Percentiles rank a stretch among this genome's conserved stretches.
phyloP scores from a whole-genome alignment of 2,888 invertebrate genomes.

The Ochropleura leucogaster region DNA sequence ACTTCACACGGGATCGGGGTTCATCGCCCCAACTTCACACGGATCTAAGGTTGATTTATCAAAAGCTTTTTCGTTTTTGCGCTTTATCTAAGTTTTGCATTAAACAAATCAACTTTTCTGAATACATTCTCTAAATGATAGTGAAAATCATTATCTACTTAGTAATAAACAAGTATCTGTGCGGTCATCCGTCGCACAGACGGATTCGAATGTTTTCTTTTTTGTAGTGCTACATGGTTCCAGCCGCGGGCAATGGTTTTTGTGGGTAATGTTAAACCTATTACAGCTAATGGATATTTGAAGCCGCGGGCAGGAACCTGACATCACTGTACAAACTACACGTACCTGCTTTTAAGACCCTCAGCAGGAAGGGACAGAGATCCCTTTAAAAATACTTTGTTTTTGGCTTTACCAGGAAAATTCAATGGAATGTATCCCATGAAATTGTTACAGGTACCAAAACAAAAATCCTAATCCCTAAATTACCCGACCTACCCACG shows the following conservation, averaged over 20 bases:
- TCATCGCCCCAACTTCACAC: not conserved
- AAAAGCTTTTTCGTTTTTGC: not conserved
- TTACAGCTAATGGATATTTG: not conserved
- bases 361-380: no score
- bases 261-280: slow-evolving; percentile 9
- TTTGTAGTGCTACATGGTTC: not conserved
- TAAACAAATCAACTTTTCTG: not conserved
- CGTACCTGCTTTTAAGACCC: no score
- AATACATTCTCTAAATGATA: not conserved
- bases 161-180: not conserved
- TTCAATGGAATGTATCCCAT: not conserved
- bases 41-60: not conserved
- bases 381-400: no score
- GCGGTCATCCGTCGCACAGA: not conserved
- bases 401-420: no score
- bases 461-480: not conserved
- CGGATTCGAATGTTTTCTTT: no score
- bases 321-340: not conserved
- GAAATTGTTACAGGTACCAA: not conserved
- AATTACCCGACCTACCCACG: no score
- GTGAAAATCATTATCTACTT: not conserved
- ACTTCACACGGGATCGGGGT: not conserved
- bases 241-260: not conserved
- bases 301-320: not conserved
- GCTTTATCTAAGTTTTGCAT: not conserved